Evolutionary conservation across 2,113 vertebrate species (phyloP), one percentile per base, ranked within the genome.

Genomic region (Psittacara wagleri): DNA sequence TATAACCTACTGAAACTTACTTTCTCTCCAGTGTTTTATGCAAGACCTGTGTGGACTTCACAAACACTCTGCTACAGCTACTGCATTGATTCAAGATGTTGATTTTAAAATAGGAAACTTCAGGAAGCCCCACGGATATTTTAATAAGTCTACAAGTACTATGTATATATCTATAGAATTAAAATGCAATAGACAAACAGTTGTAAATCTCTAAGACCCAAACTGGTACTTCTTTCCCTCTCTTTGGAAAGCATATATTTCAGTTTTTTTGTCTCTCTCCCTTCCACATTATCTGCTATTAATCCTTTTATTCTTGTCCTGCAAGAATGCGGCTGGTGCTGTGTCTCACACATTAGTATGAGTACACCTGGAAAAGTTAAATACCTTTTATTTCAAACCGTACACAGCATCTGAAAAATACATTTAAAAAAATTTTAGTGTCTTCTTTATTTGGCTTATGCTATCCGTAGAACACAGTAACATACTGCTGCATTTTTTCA

Each of bases 181-280:
- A 75, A 70, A 67, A 72, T 59, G 4, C 27, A 84, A 62, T 0
- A 77, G 44, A 72, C 11, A 88, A 82, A 41, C 1, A 73, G 11
- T 2, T 77, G 9, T 22, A 28, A 48, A 44, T 17, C 1, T 5
- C 27, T 11, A 66, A 46, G 24, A 92, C 4, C 4, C 18, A 83
- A 80, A 90, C 16, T 10, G 16, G 4, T 49, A 67, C 28, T 86
- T 76, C 22, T 54, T 44, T 52, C 63, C 24, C 13, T 54, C 22
- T 83, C 63, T 59, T 37, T 57, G 13, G 49, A 63, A 80, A 74
- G 17, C 10, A 33, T 6, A 31, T 39, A 4, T 57, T 72, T 31
- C 6, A 44, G 12, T 11, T 19, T 37, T 37, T 28, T 6, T 9
- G 2, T 1, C 3, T 3, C 11, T 12, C 10, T 59, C 10, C 14